phyloP scores from a whole-genome alignment of 2,888 invertebrate species.

The Dinocampus coccinellae region DNA sequence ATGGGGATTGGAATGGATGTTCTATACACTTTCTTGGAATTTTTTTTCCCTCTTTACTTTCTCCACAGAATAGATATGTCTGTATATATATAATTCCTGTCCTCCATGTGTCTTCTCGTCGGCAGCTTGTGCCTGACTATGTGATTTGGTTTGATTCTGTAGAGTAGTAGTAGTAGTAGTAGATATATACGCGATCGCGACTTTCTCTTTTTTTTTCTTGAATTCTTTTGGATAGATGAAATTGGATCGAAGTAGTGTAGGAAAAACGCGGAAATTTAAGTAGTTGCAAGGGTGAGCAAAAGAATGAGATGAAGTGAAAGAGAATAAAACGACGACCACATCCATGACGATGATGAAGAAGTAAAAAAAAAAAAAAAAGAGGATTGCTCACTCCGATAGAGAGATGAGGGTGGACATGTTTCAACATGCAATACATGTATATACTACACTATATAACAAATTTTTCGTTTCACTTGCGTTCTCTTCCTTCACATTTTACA shows the following conservation, averaged over 20 bases:
- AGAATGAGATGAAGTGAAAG: neutral
- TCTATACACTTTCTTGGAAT: neutral
- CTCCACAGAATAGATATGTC: neutral
- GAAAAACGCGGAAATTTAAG: neutral
- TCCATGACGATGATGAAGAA: constrained; percentile 28
- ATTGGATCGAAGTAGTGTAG: constrained; percentile 52
- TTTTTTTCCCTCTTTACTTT: constrained; percentile 27
- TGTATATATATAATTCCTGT: neutral
- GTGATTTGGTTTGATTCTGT: constrained; percentile 6
- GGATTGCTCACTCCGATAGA: constrained; percentile 35
- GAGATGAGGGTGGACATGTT: constrained; percentile 41
- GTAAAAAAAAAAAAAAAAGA: constrained; percentile 26
- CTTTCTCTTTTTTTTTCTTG: constrained; percentile 34
- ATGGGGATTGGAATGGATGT: constrained; percentile 4
- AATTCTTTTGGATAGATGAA: constrained; percentile 51
- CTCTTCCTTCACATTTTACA: too few relatives aligned
- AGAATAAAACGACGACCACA: neutral
- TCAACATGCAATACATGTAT: constrained; percentile 16
- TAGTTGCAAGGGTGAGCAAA: neutral
- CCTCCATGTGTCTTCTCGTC: constrained; percentile 25
- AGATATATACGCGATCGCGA: neutral
- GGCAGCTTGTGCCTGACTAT: constrained; percentile 16
- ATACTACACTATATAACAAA: constrained; percentile 28
- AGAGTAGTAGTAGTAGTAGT: too few relatives aligned
- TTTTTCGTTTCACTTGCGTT: too few relatives aligned